These are phyloP conservation scores for Rhinogobius similis DNA, from an alignment of 2,113 vertebrate species.

Conservation along the genomic window DNA sequence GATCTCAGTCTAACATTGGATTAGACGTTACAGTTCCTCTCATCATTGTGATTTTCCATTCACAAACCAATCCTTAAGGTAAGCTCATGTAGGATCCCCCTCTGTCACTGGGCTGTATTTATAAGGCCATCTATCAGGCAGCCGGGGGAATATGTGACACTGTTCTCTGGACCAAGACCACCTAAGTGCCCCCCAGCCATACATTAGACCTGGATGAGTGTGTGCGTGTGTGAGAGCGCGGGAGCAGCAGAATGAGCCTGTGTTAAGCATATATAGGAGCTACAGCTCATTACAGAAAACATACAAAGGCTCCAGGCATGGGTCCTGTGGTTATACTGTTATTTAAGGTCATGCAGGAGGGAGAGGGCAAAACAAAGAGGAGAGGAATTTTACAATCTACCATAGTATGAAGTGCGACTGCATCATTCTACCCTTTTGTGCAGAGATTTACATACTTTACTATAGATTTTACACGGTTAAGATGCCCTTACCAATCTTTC, in stretches of 20 bases:
- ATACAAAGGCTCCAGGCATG: conserved; percentile 25
- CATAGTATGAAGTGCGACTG: neutral
- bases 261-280: conserved; percentile 47
- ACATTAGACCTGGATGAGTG: conserved; percentile 44
- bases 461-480: neutral
- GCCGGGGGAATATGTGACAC: conserved; percentile 52
- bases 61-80: conserved; percentile 43
- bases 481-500: too few species aligned
- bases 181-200: conserved; percentile 65
- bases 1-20: neutral
- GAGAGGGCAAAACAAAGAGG: conserved; percentile 4
- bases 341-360: conserved; percentile 38
- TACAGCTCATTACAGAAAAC: conserved; percentile 40
- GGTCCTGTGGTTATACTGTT: conserved; percentile 26
- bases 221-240: conserved; percentile 25
- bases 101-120: conserved; percentile 68
- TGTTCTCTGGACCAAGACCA: conserved; percentile 66
- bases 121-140: conserved; percentile 68
- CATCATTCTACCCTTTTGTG: neutral
- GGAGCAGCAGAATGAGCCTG: neutral
- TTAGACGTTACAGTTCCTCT: neutral
- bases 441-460: neutral
- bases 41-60: conserved; percentile 1
- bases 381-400: neutral
- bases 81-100: conserved; percentile 58